These are phyloP conservation scores for Plemyria rubiginata DNA, from an alignment of 2,888 invertebrate species.

Conservation along the genomic window DNA sequence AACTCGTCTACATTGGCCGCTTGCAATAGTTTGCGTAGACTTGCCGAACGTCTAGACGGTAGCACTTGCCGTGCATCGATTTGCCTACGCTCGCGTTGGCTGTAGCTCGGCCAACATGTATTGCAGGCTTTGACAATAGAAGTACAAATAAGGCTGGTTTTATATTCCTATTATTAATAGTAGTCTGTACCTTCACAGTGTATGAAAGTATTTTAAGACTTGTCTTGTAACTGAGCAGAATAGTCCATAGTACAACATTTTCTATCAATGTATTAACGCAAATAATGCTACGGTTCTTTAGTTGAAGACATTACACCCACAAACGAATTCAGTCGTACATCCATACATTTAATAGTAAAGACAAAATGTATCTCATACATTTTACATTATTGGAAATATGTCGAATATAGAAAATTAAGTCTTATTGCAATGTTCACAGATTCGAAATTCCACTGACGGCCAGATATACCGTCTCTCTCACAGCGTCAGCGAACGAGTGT, in stretches of 20 bases:
- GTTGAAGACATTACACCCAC: conserved; percentile 41
- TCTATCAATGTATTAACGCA: conserved; percentile 50
- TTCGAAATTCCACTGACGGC: conserved; percentile 39
- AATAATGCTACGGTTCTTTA: conserved; percentile 48
- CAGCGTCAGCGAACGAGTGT: conserved; percentile 53
- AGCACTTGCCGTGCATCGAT: no score
- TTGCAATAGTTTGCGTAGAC: no score
- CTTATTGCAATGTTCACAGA: conserved; percentile 48
- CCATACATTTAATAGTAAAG: conserved; percentile 46
- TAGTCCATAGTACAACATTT: conserved; percentile 35
- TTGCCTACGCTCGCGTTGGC: no score
- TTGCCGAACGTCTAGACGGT: no score
- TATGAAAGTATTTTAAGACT: neutral
- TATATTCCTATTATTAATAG: no score
- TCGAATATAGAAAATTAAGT: conserved; percentile 62
- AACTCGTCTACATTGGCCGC: no score
- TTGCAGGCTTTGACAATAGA: no score
- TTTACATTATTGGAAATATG: conserved; percentile 51
- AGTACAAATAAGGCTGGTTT: no score
- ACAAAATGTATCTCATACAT: conserved; percentile 60
- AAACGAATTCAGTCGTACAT: conserved; percentile 56
- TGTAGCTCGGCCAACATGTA: no score
- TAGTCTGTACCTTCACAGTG: neutral
- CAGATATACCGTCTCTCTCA: conserved; percentile 15
- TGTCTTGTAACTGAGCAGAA: conserved; percentile 9